Percentiles rank a stretch among this genome's conserved stretches.
Evolutionary conservation across 92 coral and sea anemone species (phyloP).

Genomic region (Porites rus): DNA sequence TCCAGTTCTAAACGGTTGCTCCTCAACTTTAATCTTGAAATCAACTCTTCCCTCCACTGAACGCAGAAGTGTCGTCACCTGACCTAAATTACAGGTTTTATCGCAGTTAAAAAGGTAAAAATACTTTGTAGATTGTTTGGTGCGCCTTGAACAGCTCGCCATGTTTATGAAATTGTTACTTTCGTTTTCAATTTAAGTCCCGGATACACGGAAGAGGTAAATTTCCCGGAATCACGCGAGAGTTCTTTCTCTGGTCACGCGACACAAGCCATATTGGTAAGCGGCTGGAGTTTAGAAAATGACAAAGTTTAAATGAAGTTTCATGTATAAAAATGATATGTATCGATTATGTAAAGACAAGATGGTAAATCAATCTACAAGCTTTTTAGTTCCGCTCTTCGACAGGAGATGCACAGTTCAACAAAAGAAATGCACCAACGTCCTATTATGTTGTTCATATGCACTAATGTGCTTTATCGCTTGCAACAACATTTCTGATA

Average conservation of each 20-base stretch:
- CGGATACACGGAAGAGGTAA: background rate
- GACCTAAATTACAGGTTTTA: constrained; percentile 50
- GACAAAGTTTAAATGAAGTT: background rate
- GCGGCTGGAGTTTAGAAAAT: background rate
- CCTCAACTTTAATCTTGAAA: constrained; percentile 20
- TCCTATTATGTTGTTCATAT: too few species aligned
- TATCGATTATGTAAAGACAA: too few species aligned
- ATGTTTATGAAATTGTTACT: background rate
- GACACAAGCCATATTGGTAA: background rate
- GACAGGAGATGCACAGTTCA: too few species aligned
- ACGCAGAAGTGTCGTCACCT: constrained; percentile 47
- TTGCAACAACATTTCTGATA: too few species aligned
- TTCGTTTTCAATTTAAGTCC: background rate
- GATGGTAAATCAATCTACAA: too few species aligned
- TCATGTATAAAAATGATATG: too few species aligned
- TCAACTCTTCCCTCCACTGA: constrained; percentile 42
- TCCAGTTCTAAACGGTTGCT: background rate
- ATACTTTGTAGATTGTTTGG: background rate
- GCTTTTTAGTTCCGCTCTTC: too few species aligned
- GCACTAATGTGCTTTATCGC: too few species aligned
- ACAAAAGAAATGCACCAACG: too few species aligned
- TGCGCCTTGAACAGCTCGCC: constrained; percentile 16
- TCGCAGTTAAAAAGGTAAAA: constrained; percentile 75
- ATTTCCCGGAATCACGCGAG: background rate
- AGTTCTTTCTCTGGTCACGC: background rate